Percentiles rank a stretch among this genome's conserved stretches.
Conservation (phyloP, 2,797 vertebrate species). For the Lacerta bilineata region DNA sequence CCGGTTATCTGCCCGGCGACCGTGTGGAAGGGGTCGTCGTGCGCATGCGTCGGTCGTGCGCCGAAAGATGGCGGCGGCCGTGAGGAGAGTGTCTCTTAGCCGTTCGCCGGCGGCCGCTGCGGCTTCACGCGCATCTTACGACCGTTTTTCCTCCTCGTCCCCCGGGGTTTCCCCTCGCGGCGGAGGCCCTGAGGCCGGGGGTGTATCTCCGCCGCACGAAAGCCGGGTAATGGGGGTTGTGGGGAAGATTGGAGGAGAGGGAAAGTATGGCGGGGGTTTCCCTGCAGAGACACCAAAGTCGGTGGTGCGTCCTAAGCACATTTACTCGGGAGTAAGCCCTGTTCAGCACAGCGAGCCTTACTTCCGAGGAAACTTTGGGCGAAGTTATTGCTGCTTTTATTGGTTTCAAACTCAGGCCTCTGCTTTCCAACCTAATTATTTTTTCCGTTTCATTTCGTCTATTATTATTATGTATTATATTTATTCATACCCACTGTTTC, state of each 20-base stretch:
- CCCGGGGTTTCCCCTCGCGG: neutral
- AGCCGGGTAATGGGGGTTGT: slow-evolving; percentile 7
- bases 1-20: neutral
- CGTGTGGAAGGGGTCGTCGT: neutral
- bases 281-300: neutral
- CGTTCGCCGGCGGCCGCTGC: too few relatives aligned
- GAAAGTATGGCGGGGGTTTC: neutral
- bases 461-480: too few relatives aligned
- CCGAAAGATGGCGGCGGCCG: neutral
- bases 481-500: too few relatives aligned
- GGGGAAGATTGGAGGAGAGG: neutral
- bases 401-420: too few relatives aligned
- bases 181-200: neutral
- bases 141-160: neutral
- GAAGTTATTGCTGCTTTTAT: neutral
- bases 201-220: neutral
- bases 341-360: neutral
- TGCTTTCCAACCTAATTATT: neutral
- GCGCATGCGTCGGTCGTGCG: neutral
- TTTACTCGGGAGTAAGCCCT: neutral
- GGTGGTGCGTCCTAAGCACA: neutral
- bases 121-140: too few relatives aligned
- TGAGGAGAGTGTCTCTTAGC: fast-evolving
- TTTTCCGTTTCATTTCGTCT: too few relatives aligned
- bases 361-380: too few relatives aligned